Evolutionary conservation across 1,140 invertebrate species (phyloP), one percentile per base, ranked within the genome.

Genomic region (Platorchestia sp.): DNA sequence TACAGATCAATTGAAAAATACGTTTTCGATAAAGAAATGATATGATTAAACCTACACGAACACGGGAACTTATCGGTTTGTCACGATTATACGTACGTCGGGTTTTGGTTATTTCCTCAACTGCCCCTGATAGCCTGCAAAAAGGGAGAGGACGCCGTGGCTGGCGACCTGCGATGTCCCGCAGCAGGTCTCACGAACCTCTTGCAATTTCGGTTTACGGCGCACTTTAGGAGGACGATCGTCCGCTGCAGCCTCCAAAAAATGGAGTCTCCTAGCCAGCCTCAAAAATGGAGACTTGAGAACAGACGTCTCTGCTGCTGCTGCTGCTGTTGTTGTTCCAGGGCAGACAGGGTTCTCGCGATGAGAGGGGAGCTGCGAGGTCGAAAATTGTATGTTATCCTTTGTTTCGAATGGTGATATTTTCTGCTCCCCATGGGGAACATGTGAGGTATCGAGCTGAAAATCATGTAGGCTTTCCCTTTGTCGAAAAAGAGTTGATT

Each of bases 171-270:
- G 59, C 59, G 59, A 75, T 75, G 59, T 27, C 27, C 59, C 59
- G 36, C 3, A 36, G 43, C 91, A 44, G 43, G 43, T 93, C 43
- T 47, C 36, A 40, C 43, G 45, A 93, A 45, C 91, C 91, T 45
- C 91, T 93, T 19, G 91, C 91, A 93, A 93, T 93, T 93, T 93
- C 91, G 40, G 36, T 93, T 93, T 93, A 93, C 91, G 91, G 45
- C 36, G 91, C 45, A 47, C 91, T 93, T 93, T 44, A 93, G 40
- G 45, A 40, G 44, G 7, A 45, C 43, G 91, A 47, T 93, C 91
- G 43, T 47, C 45, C 91, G 36, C 41, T 44, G n/a, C 45, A 47
- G 40, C 14, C 43, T n/a, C 91, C 91, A 10, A 93, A 93, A 93
- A 45, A 27, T 44, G 86, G n/a, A 75, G 59, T 75, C 59, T 10